Conservation (phyloP, 2,797 vertebrate species). For the Clarias pachynema region DNA sequence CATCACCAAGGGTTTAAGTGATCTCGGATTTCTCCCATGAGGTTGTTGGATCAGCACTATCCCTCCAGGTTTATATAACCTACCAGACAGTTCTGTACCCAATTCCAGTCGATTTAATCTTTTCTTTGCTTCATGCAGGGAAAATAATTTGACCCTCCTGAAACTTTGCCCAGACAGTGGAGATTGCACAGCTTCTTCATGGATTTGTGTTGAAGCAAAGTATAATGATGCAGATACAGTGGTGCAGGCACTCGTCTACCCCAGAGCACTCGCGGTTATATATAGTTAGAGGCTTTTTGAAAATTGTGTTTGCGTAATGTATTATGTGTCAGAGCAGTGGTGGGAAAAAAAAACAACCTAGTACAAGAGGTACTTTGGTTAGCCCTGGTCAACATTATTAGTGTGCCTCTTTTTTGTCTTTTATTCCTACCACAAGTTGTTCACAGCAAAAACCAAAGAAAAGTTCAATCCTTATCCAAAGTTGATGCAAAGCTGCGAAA, state of each 20-base stretch:
- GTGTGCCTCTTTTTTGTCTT: neutral
- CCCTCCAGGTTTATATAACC: too few species aligned
- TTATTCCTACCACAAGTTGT: neutral
- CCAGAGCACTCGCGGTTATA: neutral
- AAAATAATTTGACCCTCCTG: too few species aligned
- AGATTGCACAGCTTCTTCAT: too few species aligned
- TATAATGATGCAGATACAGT: neutral
- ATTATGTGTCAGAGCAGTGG: neutral
- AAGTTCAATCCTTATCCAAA: neutral
- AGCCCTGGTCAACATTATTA: neutral
- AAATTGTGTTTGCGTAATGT: slow-evolving; percentile 10
- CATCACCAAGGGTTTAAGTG: too few species aligned
- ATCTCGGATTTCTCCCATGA: too few species aligned
- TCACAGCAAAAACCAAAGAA: neutral
- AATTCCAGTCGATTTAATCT: too few species aligned
- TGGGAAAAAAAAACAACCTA: neutral
- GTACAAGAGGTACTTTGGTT: neutral
- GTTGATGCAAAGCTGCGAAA: neutral
- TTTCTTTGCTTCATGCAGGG: too few species aligned
- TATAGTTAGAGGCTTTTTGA: slow-evolving; percentile 1
- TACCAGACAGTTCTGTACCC: too few species aligned
- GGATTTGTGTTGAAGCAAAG: neutral
- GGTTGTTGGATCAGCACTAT: too few species aligned
- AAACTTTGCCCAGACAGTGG: too few species aligned
- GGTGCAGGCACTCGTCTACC: neutral